Conservation (phyloP, 2,797 vertebrate species). For the Choloepus didactylus region DNA sequence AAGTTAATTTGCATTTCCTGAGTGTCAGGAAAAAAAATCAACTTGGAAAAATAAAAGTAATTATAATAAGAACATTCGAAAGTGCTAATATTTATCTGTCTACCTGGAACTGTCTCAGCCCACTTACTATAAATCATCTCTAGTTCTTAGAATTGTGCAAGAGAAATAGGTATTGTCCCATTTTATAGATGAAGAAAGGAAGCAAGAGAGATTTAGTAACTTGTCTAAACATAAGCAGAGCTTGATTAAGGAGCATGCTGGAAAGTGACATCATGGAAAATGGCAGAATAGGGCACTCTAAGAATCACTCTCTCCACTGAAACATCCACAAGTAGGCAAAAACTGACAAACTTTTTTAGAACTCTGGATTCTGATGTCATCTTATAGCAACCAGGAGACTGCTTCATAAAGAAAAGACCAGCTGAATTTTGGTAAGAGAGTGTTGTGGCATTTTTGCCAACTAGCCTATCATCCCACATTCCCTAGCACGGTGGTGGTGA, state of each 20-base stretch:
- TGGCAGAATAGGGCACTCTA: too few relatives aligned
- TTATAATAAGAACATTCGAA: not conserved
- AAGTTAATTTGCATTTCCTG: slow-evolving; percentile 35
- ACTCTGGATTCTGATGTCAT: too few relatives aligned
- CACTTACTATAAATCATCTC: not conserved
- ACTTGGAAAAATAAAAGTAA: not conserved
- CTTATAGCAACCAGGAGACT: too few relatives aligned
- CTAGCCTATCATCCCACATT: too few relatives aligned
- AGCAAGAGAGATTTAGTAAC: not conserved
- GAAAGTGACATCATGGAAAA: too few relatives aligned
- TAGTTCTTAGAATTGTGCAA: not conserved
- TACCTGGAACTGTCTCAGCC: not conserved
- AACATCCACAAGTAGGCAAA: too few relatives aligned
- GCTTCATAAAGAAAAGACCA: too few relatives aligned
- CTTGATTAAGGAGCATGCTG: not conserved
- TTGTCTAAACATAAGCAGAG: slow-evolving; percentile 27
- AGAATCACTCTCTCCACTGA: too few relatives aligned
- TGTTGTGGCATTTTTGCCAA: too few relatives aligned
- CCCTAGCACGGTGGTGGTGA: too few relatives aligned
- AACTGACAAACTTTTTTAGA: too few relatives aligned
- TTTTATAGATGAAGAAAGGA: slow-evolving; percentile 45
- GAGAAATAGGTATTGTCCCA: not conserved
- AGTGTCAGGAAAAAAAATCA: not conserved
- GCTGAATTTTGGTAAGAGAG: too few relatives aligned
- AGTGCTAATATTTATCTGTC: not conserved